Percentiles rank a stretch among this genome's conserved stretches.
Evolutionary conservation across 2,888 invertebrate genomes (phyloP).

Genomic region (Stenodera caucasica): DNA sequence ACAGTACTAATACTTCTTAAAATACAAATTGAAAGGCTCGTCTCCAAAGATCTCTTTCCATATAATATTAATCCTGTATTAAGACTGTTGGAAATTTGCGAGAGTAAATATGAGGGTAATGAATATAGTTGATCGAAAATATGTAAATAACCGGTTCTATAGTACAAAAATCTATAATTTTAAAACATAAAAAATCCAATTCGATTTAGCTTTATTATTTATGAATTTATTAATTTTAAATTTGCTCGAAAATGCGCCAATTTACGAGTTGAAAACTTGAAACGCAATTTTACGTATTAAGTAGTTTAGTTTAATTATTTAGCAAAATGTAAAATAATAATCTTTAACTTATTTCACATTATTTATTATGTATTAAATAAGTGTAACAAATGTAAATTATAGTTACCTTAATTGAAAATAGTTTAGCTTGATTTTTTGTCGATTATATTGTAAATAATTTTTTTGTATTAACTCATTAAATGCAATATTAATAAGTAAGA

Average conservation of each 20-base stretch:
- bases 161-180: constrained; percentile 19
- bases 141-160: constrained; percentile 13
- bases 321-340: constrained; percentile 14
- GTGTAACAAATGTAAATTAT: constrained; percentile 32
- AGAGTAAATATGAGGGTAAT: constrained; percentile 82
- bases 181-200: neutral
- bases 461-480: constrained; percentile 12
- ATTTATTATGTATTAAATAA: constrained; percentile 25
- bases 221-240: neutral
- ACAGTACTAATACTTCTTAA: constrained; percentile 77
- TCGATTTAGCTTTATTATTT: neutral
- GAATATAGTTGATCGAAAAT: constrained; percentile 67
- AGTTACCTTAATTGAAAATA: constrained; percentile 30
- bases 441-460: neutral
- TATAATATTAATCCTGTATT: constrained; percentile 89
- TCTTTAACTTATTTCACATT: constrained; percentile 25
- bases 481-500: constrained; percentile 18
- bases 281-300: neutral
- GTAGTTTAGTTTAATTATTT: neutral
- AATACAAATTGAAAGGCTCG: constrained; percentile 78
- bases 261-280: neutral
- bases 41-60: constrained; percentile 81
- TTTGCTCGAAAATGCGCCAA: too few relatives aligned
- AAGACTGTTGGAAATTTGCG: constrained; percentile 79
- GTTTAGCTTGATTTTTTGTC: neutral